Conservation (phyloP, 2,113 vertebrate genomes). For the Hepsetus odoe region DNA sequence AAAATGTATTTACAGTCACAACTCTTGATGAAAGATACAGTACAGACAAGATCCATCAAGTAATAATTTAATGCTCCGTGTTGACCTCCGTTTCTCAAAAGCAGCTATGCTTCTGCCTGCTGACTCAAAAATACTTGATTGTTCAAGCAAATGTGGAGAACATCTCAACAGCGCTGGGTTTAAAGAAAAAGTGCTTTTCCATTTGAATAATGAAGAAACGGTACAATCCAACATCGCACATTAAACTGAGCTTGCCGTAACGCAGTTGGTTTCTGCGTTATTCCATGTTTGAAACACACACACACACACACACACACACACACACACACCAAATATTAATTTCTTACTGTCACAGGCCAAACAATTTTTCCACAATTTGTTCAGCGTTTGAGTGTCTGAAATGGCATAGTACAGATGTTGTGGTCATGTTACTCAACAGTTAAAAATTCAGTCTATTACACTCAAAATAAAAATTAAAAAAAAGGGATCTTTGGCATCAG, state of each 20-base stretch:
- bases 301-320: not conserved
- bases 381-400: slow-evolving; percentile 12
- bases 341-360: not conserved
- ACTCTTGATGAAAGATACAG: slow-evolving; percentile 54
- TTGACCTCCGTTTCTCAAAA: slow-evolving; percentile 49
- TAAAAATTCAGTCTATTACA: not conserved
- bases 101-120: slow-evolving; percentile 18
- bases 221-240: slow-evolving; percentile 18
- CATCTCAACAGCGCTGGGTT: slow-evolving; percentile 31
- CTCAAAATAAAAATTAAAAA: slow-evolving; percentile 36
- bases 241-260: slow-evolving; percentile 1
- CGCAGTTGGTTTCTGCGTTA: slow-evolving; percentile 10
- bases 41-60: slow-evolving; percentile 52
- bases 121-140: slow-evolving; percentile 58
- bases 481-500: slow-evolving; percentile 68
- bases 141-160: slow-evolving; percentile 59
- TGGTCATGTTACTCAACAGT: not conserved
- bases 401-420: slow-evolving; percentile 8
- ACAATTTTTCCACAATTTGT: slow-evolving; percentile 20
- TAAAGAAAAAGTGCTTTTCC: slow-evolving; percentile 58
- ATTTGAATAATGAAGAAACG: slow-evolving; percentile 52
- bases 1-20: slow-evolving; percentile 64
- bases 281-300: not conserved
- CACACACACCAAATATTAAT: not conserved
- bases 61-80: slow-evolving; percentile 55